Conservation (phyloP, 2,888 invertebrate species). For the Caenorhabditis becei region DNA sequence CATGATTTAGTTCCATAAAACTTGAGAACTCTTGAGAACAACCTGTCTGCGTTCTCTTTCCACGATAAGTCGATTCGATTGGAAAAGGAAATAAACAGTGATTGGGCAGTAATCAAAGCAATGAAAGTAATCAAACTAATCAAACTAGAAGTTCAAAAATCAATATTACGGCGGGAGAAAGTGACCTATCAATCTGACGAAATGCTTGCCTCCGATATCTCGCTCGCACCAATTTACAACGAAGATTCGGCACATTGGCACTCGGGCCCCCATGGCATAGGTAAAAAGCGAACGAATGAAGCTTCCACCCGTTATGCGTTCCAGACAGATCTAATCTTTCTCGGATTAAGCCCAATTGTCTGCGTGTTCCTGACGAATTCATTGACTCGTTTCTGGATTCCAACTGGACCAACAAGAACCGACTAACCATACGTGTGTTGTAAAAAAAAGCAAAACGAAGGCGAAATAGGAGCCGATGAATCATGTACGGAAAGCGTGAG, state of each 20-base stretch:
- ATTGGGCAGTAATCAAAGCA: too few relatives aligned
- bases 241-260: slow-evolving; percentile 4
- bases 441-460: slow-evolving; percentile 30
- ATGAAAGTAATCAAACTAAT: background rate
- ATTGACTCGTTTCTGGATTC: too few relatives aligned
- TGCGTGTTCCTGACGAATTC: background rate
- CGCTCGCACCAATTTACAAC: slow-evolving; percentile 42
- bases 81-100: too few relatives aligned
- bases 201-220: slow-evolving; percentile 6
- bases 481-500: slow-evolving; percentile 51
- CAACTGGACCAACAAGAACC: background rate
- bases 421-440: slow-evolving; percentile 11
- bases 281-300: slow-evolving; percentile 18
- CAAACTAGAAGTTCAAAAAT: slow-evolving; percentile 40
- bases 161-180: slow-evolving; percentile 31
- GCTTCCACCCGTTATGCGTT: background rate
- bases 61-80: too few relatives aligned
- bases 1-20: too few relatives aligned
- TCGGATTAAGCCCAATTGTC: background rate
- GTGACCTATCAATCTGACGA: slow-evolving; percentile 32
- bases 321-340: slow-evolving; percentile 1
- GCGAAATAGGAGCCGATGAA: slow-evolving; percentile 63
- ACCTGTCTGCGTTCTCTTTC: too few relatives aligned
- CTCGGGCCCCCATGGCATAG: background rate
- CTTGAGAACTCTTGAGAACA: too few relatives aligned